phyloP scores from a whole-genome alignment of 2,888 invertebrate species.

The Podotricha telesiphe region DNA sequence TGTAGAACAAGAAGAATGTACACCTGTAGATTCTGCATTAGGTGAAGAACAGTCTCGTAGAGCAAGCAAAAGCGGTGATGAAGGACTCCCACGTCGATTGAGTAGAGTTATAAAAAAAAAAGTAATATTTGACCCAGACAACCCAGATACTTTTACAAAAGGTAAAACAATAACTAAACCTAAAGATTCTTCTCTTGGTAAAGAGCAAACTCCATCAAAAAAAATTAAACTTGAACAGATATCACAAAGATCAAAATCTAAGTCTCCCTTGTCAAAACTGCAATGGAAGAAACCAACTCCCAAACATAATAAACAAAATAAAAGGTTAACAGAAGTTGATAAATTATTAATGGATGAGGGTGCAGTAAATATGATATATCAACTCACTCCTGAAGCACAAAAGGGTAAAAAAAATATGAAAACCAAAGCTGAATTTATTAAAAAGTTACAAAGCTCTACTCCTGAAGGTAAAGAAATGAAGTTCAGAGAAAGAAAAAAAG shows the following conservation, averaged over 20 bases:
- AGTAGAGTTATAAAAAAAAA: slow-evolving; percentile 87
- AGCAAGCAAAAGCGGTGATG: slow-evolving; percentile 60
- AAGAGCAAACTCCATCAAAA: slow-evolving; percentile 58
- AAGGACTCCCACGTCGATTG: slow-evolving; percentile 65
- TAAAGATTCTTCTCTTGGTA: slow-evolving; percentile 58
- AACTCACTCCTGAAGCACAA: slow-evolving; percentile 85
- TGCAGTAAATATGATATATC: slow-evolving; percentile 92
- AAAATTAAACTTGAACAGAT: slow-evolving; percentile 59
- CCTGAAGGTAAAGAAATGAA: slow-evolving; percentile 75
- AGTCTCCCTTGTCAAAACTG: slow-evolving; percentile 67
- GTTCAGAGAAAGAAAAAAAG: slow-evolving; percentile 81
- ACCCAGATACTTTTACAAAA: slow-evolving; percentile 80
- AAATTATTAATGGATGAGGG: slow-evolving; percentile 92
- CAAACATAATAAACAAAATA: slow-evolving; percentile 79
- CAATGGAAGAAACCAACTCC: slow-evolving; percentile 78
- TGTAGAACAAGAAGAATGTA: slow-evolving; percentile 51
- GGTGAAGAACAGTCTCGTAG: slow-evolving; percentile 55
- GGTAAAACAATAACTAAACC: slow-evolving; percentile 58
- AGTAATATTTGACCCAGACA: slow-evolving; percentile 89
- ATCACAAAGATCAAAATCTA: slow-evolving; percentile 60
- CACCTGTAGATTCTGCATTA: slow-evolving; percentile 54
- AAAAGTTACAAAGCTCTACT: slow-evolving; percentile 82
- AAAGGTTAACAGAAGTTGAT: slow-evolving; percentile 88
- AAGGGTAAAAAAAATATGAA: slow-evolving; percentile 79
- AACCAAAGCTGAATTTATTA: slow-evolving; percentile 85